These are phyloP conservation scores for Mus minutoides DNA, from an alignment of 2,797 vertebrate species.

Conservation along the genomic window DNA sequence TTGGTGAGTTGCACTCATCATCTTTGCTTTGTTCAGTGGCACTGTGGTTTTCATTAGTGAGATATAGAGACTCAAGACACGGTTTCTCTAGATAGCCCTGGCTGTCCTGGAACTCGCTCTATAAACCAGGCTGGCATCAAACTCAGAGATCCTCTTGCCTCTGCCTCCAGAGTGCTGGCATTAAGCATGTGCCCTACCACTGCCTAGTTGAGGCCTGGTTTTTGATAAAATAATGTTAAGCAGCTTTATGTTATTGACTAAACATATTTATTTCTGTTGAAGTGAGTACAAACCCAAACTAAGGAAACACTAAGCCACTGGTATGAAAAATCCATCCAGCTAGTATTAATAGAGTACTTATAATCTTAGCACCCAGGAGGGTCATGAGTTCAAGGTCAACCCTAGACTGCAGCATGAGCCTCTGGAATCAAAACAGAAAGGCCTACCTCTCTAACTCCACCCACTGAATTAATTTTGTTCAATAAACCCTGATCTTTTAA, in stretches of 20 bases:
- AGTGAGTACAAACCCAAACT: neutral
- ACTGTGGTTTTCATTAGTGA: neutral
- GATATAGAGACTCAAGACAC: neutral
- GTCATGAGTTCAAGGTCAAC: neutral
- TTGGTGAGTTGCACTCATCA: neutral
- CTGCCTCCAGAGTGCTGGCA: neutral
- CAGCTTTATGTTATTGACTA: neutral
- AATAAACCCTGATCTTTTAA: neutral
- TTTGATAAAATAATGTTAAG: neutral
- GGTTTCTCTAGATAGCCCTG: neutral
- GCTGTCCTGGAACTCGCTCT: neutral
- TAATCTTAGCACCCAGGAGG: neutral
- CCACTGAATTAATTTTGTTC: neutral
- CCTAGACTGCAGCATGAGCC: neutral
- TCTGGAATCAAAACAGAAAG: neutral
- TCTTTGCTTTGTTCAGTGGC: neutral
- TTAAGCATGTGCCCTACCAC: neutral
- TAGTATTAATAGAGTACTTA: neutral
- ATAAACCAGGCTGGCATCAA: neutral
- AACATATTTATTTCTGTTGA: neutral
- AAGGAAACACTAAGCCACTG: neutral
- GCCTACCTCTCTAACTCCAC: neutral
- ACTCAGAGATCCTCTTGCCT: no score
- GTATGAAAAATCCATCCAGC: neutral
- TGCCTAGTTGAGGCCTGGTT: neutral